Evolutionary conservation across 1,140 invertebrate genomes (phyloP).

Genomic region (Hormaphis cornu): DNA sequence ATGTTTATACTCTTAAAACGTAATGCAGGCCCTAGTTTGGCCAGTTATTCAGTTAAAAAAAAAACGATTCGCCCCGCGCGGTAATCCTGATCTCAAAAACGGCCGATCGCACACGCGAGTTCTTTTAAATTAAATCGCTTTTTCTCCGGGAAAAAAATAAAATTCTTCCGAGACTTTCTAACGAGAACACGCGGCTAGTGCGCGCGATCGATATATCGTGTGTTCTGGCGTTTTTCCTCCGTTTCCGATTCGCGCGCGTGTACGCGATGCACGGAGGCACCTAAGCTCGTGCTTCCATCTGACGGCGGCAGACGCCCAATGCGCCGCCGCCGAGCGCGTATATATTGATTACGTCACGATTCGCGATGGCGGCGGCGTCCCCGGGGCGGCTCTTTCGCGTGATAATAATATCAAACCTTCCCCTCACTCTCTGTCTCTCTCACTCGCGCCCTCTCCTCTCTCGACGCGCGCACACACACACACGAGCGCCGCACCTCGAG

Average conservation of each 20-base stretch:
- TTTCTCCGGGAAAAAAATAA: too few relatives aligned
- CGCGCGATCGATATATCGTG: too few relatives aligned
- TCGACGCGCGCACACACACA: not conserved
- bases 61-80: too few relatives aligned
- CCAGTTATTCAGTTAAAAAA: too few relatives aligned
- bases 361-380: conserved; percentile 31
- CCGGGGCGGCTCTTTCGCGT: conserved; percentile 29
- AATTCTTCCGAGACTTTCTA: too few relatives aligned
- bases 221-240: too few relatives aligned
- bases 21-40: too few relatives aligned
- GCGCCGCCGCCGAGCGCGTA: conserved; percentile 21
- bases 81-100: too few relatives aligned
- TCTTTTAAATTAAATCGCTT: too few relatives aligned
- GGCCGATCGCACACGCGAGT: too few relatives aligned
- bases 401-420: conserved; percentile 28
- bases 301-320: conserved; percentile 7
- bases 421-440: not conserved
- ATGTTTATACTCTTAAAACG: too few relatives aligned
- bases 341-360: conserved; percentile 31
- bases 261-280: not conserved
- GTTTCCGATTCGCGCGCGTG: not conserved
- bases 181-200: too few relatives aligned
- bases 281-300: conserved; percentile 25
- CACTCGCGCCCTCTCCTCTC: not conserved
- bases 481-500: not conserved